Conservation (phyloP, 2,888 invertebrate genomes). For the Lithodes maja region DNA sequence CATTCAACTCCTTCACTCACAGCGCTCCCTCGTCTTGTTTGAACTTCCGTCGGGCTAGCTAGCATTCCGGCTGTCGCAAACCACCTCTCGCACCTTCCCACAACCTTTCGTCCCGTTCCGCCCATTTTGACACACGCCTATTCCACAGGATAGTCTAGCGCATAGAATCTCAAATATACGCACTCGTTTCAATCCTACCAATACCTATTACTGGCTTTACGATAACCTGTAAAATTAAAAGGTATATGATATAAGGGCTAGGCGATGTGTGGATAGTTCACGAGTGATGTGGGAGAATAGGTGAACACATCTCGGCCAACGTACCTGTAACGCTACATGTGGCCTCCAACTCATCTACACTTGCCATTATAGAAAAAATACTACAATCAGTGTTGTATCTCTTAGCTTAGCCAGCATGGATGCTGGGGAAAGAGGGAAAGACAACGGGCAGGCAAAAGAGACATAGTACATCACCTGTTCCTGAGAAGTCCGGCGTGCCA, state of each 20-base stretch:
- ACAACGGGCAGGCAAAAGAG: not conserved
- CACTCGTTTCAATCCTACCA: not conserved
- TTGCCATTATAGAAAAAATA: constrained; percentile 7
- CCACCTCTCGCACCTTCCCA: not conserved
- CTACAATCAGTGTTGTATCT: not conserved
- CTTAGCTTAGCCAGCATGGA: not conserved
- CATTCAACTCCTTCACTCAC: constrained; percentile 2
- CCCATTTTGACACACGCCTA: not conserved
- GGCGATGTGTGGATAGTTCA: not conserved
- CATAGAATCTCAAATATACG: not conserved
- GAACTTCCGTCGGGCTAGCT: constrained; percentile 11
- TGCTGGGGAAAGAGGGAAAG: no score
- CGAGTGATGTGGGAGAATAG: not conserved
- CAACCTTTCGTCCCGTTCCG: not conserved
- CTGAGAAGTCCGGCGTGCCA: constrained; percentile 10
- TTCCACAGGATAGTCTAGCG: not conserved
- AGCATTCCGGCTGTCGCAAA: constrained; percentile 10
- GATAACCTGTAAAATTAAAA: not conserved
- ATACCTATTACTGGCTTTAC: not conserved
- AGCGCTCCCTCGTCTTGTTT: constrained; percentile 10
- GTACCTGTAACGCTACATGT: constrained; percentile 17
- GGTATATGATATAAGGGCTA: not conserved
- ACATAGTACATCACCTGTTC: constrained; percentile 4
- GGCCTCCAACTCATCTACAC: constrained; percentile 4
- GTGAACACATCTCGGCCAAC: not conserved